Evolutionary conservation across 2,113 vertebrate genomes (phyloP), one percentile per base, ranked within the genome.

Genomic region (Mustela lutreola): DNA sequence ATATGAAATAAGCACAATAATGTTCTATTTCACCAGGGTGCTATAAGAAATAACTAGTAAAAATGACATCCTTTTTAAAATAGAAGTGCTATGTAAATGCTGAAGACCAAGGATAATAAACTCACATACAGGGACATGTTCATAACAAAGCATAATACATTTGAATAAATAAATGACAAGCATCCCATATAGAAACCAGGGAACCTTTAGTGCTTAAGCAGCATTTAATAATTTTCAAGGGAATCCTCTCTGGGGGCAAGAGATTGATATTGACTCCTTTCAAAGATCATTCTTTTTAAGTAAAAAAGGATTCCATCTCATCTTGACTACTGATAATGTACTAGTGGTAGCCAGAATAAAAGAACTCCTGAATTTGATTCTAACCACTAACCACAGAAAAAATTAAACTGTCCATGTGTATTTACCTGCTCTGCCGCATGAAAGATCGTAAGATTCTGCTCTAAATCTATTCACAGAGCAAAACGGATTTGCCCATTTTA

Each of bases 11-110:
- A 58, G 12, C 14, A 16, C 39, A 97, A 5, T 89, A 84, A 82
- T 83, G 45, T 92, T 96, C 71, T 94, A 16, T 60, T 94, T 71
- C 60, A 92, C 36, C 48, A 89, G 26, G 2, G 36, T 71, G 24
- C 65, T 96, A 2, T 71, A 50, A 94, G 36, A 11, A 94, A 97
- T 81, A 84, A 45, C 56, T 88, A 81, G 70, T 84, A 83, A 93
- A 95, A 97, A 91, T 21, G 5, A 71, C 36, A 58, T 0, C 11
- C 82, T 80, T 58, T 12, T 83, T 91, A 58, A 87, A 75, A 65
- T 75, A 22, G 24, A 97, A 96, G 26, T 31, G 56, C 2, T n/a
- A 56, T 70, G 1, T 24, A 85, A 91, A 89, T 93, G 18, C 28
- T 80, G 76, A 78, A 73, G 3, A 58, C 21, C 21, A 76, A 80